Evolutionary conservation across 2,888 invertebrate species (phyloP), one percentile per base, ranked within the genome.

Genomic region (Drosophila robusta): DNA sequence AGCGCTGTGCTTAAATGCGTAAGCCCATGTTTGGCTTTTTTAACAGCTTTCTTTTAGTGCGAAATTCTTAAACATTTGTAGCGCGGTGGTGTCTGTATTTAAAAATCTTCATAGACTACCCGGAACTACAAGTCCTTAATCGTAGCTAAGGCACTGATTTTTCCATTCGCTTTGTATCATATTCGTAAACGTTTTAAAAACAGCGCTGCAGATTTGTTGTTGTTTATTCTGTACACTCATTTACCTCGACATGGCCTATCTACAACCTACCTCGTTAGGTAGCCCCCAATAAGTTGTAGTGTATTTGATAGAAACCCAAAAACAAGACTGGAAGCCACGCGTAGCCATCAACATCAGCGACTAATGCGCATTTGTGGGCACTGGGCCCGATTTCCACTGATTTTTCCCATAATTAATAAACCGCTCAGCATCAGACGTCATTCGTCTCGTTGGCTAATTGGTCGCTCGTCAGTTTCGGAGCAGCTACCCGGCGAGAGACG

Each of bases 391-490:
- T 82, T 85, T 83, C 76, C 80, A 74, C 78, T 61, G 81, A 74
- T 74, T 83, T 83, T 83, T 65, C 85, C 70, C 62, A 60, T 85
- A 83, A 84, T 85, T 85, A 85, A 83, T 83, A 85, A 83, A 64
- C 60, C 74, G 74, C 63, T 69, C 50, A 66, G 68, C 72, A 72
- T 49, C 26, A 41, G 52, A 57, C 63, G 54, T 65, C 80, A 78
- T 72, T 79, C 75, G 79, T 68, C 81, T 81, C 73, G 82, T 69
- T 81, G 80, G 69, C 64, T 84, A 84, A 84, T 84, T 84, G 83
- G 80, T 70, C 73, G 79, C 80, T 85, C 80, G 84, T 84, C 78
- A 65, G 57, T n/a, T 75, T 44, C 34, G 22, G 29, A 44, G 61
- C 60, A 34, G 22, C 24, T 26, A n/a, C 12, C 5, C 22, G 32